These are phyloP conservation scores for Dipodomys merriami DNA, from an alignment of 2,113 vertebrate genomes.

Conservation along the genomic window DNA sequence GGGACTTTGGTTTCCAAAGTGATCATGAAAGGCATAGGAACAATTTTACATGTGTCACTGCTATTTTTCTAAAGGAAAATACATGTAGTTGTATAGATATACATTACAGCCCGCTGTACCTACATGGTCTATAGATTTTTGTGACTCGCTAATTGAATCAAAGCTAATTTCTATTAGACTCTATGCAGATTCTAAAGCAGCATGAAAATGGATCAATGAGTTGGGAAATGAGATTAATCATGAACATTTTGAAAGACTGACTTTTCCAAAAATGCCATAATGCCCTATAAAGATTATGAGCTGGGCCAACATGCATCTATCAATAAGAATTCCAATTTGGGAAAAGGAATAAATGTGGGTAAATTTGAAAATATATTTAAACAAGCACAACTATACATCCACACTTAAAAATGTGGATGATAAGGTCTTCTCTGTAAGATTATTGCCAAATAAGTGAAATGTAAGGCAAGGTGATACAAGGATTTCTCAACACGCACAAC, in stretches of 20 bases:
- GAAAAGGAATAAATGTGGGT: not conserved
- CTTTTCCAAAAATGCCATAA: constrained; percentile 12
- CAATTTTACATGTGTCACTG: constrained; percentile 32
- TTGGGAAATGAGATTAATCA: not conserved
- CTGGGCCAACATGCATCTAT: not conserved
- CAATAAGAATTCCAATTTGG: not conserved
- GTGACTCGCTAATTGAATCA: not conserved
- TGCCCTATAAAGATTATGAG: not conserved
- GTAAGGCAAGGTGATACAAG: not conserved
- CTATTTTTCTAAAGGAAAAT: constrained; percentile 30
- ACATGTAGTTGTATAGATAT: not conserved
- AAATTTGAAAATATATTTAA: constrained; percentile 10
- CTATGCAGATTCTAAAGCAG: not conserved
- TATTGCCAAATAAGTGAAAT: not conserved
- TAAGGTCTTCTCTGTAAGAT: not conserved
- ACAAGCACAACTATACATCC: not conserved
- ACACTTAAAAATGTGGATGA: not conserved
- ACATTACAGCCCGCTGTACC: not conserved
- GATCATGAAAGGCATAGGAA: not conserved
- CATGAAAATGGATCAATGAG: not conserved
- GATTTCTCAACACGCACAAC: not conserved
- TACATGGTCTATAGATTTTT: not conserved
- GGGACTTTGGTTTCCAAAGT: constrained; percentile 44
- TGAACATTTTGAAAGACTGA: not conserved
- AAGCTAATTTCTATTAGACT: constrained; percentile 27